phyloP scores from a whole-genome alignment of 2,888 invertebrate species.

The Gandaritis pyraliata region DNA sequence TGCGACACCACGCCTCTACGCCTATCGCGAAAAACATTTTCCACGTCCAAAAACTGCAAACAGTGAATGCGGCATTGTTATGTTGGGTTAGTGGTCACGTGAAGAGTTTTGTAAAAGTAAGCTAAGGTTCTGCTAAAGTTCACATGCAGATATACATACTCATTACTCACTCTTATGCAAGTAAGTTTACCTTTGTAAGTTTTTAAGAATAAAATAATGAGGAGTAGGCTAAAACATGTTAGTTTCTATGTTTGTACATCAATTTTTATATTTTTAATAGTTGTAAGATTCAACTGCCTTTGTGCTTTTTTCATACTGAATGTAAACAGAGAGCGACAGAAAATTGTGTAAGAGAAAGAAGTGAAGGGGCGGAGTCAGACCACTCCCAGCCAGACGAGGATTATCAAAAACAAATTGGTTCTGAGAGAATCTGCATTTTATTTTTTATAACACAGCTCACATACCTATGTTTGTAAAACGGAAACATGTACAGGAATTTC shows the following conservation, averaged over 20 bases:
- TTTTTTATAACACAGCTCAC: constrained; percentile 35
- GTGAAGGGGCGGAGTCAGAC: constrained; percentile 53
- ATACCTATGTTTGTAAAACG: constrained; percentile 5
- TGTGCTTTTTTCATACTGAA: constrained; percentile 16
- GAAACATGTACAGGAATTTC: constrained; percentile 10
- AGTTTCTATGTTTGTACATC: too few species aligned
- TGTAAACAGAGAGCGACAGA: constrained; percentile 47
- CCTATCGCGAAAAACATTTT: constrained; percentile 39
- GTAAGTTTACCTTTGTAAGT: too few species aligned
- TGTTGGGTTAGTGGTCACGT: too few species aligned
- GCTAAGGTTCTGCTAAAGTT: too few species aligned
- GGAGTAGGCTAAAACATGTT: too few species aligned
- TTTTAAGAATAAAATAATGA: too few species aligned
- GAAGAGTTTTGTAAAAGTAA: too few species aligned
- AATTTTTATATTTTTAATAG: too few species aligned
- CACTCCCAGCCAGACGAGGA: constrained; percentile 60
- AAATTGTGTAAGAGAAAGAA: constrained; percentile 43
- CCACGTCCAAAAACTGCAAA: constrained; percentile 31
- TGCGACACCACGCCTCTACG: constrained; percentile 66
- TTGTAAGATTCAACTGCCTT: neutral
- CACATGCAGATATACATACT: too few species aligned
- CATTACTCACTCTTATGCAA: too few species aligned
- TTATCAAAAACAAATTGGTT: constrained; percentile 61
- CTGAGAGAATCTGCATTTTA: constrained; percentile 55
- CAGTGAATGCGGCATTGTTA: constrained; percentile 18